These are phyloP conservation scores for Carassius carassius DNA, from an alignment of 2,113 vertebrate genomes.

Conservation along the genomic window DNA sequence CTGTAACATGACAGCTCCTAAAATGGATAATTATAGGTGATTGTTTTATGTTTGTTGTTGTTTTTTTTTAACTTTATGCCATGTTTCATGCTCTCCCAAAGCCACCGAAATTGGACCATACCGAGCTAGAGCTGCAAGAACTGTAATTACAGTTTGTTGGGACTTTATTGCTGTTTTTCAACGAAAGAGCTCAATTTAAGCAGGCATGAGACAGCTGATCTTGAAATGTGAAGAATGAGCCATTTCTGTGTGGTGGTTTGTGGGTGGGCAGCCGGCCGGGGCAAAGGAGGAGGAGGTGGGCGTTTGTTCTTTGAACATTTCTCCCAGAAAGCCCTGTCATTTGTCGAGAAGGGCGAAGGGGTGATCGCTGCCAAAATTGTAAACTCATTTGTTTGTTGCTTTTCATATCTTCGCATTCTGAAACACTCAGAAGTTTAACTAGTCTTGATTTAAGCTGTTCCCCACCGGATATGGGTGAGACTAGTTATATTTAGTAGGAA, in stretches of 20 bases:
- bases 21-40: slow-evolving; percentile 64
- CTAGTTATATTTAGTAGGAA: not conserved
- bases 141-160: slow-evolving; percentile 72
- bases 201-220: slow-evolving; percentile 52
- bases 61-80: slow-evolving; percentile 43
- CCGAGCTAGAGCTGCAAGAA: slow-evolving; percentile 42
- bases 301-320: slow-evolving; percentile 55
- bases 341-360: slow-evolving; percentile 48
- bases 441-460: not conserved
- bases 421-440: not conserved
- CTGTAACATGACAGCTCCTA: slow-evolving; percentile 64
- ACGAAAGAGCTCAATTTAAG: slow-evolving; percentile 70
- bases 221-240: slow-evolving; percentile 37
- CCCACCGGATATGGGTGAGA: not conserved
- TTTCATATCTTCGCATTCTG: slow-evolving; percentile 50
- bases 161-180: slow-evolving; percentile 69
- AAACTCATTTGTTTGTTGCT: slow-evolving; percentile 56
- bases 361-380: slow-evolving; percentile 57
- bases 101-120: slow-evolving; percentile 32
- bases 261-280: not conserved
- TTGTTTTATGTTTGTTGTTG: slow-evolving; percentile 63
- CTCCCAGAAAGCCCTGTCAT: slow-evolving; percentile 62
- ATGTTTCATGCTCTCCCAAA: slow-evolving; percentile 47
- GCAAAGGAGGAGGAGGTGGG: not conserved
- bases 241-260: slow-evolving; percentile 9